Conservation (phyloP, 2,797 vertebrate species). For the Pangasius djambal region DNA sequence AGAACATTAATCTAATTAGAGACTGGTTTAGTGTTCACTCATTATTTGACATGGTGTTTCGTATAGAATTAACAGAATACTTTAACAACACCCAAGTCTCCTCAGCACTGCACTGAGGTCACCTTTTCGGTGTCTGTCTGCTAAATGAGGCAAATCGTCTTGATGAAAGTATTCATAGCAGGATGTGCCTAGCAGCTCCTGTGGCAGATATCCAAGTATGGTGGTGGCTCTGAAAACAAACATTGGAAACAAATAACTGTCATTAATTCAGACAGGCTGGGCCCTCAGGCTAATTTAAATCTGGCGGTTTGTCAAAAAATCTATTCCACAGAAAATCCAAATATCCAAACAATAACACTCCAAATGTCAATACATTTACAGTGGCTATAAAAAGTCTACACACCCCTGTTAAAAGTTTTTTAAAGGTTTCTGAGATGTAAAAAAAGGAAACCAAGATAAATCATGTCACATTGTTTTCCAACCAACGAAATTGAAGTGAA, state of each 20-base stretch:
- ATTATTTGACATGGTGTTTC: neutral
- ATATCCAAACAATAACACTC: neutral
- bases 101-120: conserved; percentile 26
- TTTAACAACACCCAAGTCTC: neutral
- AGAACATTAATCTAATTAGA: neutral
- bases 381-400: neutral
- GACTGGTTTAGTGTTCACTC: neutral
- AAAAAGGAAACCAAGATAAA: neutral
- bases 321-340: neutral
- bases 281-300: neutral
- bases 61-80: neutral
- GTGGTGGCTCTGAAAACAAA: conserved; percentile 82
- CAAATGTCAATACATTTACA: neutral
- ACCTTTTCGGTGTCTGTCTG: conserved; percentile 92
- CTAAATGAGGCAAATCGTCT: conserved; percentile 88
- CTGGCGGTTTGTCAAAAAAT: neutral
- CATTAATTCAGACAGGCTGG: no score
- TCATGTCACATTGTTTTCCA: neutral
- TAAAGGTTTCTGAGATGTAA: neutral
- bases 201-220: conserved; percentile 92
- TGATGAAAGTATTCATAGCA: conserved; percentile 98
- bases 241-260: neutral
- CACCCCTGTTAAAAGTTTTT: neutral
- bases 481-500: neutral
- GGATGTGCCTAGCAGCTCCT: conserved; percentile 93